A percentile compares a stretch with the other conserved stretches of the same genome.
Conservation (phyloP, 2,113 vertebrate species). For the Shinisaurus crocodilurus region DNA sequence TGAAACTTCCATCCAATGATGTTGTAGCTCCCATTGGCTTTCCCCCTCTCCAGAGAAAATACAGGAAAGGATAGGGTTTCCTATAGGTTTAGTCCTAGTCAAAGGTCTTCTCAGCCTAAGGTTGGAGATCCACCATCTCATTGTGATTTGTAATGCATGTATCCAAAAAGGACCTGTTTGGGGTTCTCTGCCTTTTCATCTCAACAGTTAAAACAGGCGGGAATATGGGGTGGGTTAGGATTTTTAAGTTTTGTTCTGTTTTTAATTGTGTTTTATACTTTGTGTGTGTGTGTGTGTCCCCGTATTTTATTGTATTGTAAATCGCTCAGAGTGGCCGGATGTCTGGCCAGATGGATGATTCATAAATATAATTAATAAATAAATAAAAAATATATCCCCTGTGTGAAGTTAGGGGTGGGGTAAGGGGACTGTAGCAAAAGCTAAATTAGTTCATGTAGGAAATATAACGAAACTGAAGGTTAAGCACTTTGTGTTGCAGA, state of each 20-base stretch:
- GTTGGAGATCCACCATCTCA: background rate
- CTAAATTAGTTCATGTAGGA: background rate
- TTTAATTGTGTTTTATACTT: too few species aligned
- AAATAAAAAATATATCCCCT: too few species aligned
- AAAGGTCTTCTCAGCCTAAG: background rate
- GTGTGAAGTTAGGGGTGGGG: too few species aligned
- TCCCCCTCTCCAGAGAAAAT: background rate
- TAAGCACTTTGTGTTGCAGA: background rate
- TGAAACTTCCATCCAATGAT: background rate
- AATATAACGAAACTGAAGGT: background rate
- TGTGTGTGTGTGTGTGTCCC: too few species aligned
- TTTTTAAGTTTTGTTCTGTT: too few species aligned
- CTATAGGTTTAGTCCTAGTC: background rate
- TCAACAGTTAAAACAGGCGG: background rate
- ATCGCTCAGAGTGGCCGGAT: too few species aligned
- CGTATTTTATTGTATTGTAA: too few species aligned
- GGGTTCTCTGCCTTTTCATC: background rate
- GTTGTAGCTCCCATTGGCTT: background rate
- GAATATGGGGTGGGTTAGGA: too few species aligned
- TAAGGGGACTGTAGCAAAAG: background rate
- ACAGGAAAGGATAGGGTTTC: background rate
- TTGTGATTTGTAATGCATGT: background rate
- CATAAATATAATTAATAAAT: too few species aligned
- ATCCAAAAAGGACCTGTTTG: background rate
- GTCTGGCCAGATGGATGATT: too few species aligned